Evolutionary conservation across 2,113 vertebrate species (phyloP), one percentile per base, ranked within the genome.

Genomic region (Hylia prasina): DNA sequence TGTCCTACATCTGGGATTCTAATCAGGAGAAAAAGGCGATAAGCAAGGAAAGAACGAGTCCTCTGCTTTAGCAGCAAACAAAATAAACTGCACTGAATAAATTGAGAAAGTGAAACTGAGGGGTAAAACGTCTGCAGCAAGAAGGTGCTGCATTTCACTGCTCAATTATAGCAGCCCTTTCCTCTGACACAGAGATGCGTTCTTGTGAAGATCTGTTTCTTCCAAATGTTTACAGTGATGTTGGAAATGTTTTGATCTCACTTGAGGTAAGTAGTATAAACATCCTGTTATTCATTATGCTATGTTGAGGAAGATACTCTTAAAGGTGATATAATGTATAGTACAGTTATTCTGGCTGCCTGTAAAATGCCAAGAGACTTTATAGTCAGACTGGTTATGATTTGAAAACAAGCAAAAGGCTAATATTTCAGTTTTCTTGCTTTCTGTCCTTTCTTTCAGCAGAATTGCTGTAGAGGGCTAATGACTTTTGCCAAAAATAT

Each of bases 401-500:
- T 94, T 76, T 58, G 53, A 88, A 75, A 88, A 66, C n/a, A 68
- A 90, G 60, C 8, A 71, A 85, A 81, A 83, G 61, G 79, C 45
- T 71, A 82, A 48, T 85, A 77, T 31, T 92, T 86, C 42, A 3
- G 15, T 70, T 58, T 71, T 56, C 79, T 86, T 86, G 30, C 48
- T 93, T 88, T 84, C 63, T 87, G 39, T 76, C 53, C 66, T 82
- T 64, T 39, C 17, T 90, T 69, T 84, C 64, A 91, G 63, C 48
- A 90, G 69, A 70, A 71, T 81, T 85, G 33, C 60, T 77, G n/a
- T 73, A 84, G 40, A 93, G 42, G 40, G 20, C 65, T 95, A 89
- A 93, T 88, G 78, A 86, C 81, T 89, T 94, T 70, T 92, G 40
- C 78, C 69, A 66, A 94, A 94, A 88, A 87, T 71, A 54, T 3